Percentiles rank a stretch among this genome's conserved stretches.
Conservation (phyloP, 2,888 invertebrate genomes). For the Carpatolechia fugitivella region DNA sequence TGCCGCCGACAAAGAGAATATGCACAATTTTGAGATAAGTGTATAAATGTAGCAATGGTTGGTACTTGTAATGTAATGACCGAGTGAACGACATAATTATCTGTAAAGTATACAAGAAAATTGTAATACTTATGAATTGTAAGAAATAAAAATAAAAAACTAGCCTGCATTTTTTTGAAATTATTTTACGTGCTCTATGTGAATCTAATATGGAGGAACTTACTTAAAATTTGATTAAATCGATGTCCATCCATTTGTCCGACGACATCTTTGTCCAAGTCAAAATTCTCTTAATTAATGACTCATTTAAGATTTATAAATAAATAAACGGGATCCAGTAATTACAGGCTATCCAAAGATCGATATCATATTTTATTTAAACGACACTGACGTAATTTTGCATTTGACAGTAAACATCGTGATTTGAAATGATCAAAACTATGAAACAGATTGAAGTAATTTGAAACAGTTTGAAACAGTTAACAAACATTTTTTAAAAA, state of each 20-base stretch:
- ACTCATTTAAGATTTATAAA: constrained; percentile 25
- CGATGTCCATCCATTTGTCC: constrained; percentile 33
- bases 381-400: constrained; percentile 10
- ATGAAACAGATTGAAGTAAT: too few relatives aligned
- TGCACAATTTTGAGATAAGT: constrained; percentile 6
- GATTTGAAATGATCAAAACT: too few relatives aligned
- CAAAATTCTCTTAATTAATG: constrained; percentile 39
- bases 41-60: neutral
- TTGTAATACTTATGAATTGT: neutral
- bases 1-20: constrained; percentile 30
- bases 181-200: too few relatives aligned
- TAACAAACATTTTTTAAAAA: too few relatives aligned
- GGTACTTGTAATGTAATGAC: too few relatives aligned
- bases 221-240: constrained; percentile 45
- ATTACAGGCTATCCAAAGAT: constrained; percentile 4
- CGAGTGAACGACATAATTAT: too few relatives aligned
- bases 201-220: too few relatives aligned
- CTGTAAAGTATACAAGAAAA: too few relatives aligned
- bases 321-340: constrained; percentile 24
- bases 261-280: constrained; percentile 28
- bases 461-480: too few relatives aligned
- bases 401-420: too few relatives aligned
- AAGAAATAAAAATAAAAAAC: too few relatives aligned
- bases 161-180: too few relatives aligned
- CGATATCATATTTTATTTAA: constrained; percentile 13